Evolutionary conservation across 1,140 invertebrate species (phyloP).

Genomic region (Papilio dardanus): DNA sequence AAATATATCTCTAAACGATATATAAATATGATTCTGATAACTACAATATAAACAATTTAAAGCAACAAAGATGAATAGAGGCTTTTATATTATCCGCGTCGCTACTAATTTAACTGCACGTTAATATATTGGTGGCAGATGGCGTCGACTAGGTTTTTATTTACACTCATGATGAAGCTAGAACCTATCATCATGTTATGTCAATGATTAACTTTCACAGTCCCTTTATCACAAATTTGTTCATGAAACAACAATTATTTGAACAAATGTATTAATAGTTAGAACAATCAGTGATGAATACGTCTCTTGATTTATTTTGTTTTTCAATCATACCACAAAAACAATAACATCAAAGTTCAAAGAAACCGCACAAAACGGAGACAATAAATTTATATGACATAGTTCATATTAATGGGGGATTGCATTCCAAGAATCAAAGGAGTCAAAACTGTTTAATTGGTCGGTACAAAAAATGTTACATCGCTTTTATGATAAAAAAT

Average conservation of each 20-base stretch:
- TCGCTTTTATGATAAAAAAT: constrained; percentile 33
- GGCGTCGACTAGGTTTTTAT: no score
- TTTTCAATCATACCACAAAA: neutral
- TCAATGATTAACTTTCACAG: no score
- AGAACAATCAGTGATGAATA: neutral
- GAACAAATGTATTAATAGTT: neutral
- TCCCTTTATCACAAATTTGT: no score
- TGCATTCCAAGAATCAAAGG: constrained; percentile 31
- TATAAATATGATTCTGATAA: neutral
- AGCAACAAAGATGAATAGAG: neutral
- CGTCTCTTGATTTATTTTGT: neutral
- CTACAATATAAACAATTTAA: neutral
- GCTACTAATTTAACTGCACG: no score
- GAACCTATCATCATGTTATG: no score
- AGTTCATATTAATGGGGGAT: constrained; percentile 9
- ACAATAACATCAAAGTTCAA: constrained; percentile 11
- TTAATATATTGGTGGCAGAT: no score
- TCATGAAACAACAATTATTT: no score
- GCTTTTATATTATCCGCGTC: neutral
- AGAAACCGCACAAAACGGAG: constrained; percentile 4
- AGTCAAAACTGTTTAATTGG: constrained; percentile 30
- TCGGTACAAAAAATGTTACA: constrained; percentile 21
- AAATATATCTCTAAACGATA: neutral
- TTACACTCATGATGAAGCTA: no score
- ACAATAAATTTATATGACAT: constrained; percentile 16